phyloP scores from a whole-genome alignment of 2,888 invertebrate genomes.

The Dasypogon diadema region DNA sequence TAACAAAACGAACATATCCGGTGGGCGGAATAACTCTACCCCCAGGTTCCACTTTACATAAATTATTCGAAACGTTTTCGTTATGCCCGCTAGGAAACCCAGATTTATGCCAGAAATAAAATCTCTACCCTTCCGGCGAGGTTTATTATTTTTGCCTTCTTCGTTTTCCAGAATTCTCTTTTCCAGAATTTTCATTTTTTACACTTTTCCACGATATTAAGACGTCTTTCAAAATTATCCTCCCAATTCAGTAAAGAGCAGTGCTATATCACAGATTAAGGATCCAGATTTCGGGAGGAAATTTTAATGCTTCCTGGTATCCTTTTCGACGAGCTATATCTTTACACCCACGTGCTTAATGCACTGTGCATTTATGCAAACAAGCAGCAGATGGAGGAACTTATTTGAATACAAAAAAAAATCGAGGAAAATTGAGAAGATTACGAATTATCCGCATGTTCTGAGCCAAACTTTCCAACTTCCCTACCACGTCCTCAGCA shows the following conservation, averaged over 20 bases:
- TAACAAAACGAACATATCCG: background rate
- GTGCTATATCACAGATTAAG: too few relatives aligned
- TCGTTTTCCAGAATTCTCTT: background rate
- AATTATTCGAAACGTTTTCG: slow-evolving; percentile 34
- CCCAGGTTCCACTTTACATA: slow-evolving; percentile 21
- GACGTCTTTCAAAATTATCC: background rate
- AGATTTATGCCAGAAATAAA: slow-evolving; percentile 36
- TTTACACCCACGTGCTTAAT: too few relatives aligned
- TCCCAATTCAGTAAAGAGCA: background rate
- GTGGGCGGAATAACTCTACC: background rate
- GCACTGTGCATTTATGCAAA: too few relatives aligned
- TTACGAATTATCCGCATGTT: too few relatives aligned
- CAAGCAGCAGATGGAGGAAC: too few relatives aligned
- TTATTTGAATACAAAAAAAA: too few relatives aligned
- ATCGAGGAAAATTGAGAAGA: too few relatives aligned
- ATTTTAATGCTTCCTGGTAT: too few relatives aligned
- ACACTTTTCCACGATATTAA: background rate
- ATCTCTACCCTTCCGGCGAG: background rate
- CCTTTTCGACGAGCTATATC: too few relatives aligned
- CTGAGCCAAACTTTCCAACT: too few relatives aligned
- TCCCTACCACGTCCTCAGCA: too few relatives aligned
- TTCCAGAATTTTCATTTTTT: background rate
- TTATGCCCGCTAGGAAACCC: background rate
- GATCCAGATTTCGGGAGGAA: too few relatives aligned
- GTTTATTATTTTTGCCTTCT: slow-evolving; percentile 24